Evolutionary conservation across 2,888 invertebrate species (phyloP).

Genomic region (Erebia epiphron): DNA sequence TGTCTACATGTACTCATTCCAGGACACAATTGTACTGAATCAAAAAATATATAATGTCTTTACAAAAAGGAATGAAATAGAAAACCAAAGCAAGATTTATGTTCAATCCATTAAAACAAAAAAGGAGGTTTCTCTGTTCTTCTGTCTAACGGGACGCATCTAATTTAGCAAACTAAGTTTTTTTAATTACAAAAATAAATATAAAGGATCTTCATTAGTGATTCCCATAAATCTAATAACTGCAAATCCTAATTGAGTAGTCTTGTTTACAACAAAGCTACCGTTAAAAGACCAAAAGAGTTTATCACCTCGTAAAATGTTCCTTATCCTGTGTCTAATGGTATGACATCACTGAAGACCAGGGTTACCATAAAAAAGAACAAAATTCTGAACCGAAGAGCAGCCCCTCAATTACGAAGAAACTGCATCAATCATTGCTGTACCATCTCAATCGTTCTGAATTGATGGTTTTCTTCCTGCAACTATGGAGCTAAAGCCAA

Average conservation of each 20-base stretch:
- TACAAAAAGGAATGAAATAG: background rate
- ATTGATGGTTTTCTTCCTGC: too few relatives aligned
- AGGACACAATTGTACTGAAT: background rate
- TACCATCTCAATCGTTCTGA: too few relatives aligned
- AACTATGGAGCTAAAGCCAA: too few relatives aligned
- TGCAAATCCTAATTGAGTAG: conserved; percentile 35
- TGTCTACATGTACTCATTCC: background rate
- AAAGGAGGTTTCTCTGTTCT: background rate
- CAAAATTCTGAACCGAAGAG: background rate
- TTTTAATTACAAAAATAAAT: conserved; percentile 24
- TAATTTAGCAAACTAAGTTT: conserved; percentile 23
- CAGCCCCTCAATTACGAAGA: too few relatives aligned
- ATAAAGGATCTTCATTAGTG: background rate
- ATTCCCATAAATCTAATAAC: conserved; percentile 26
- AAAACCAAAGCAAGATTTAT: conserved; percentile 12
- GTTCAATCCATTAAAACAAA: conserved; percentile 5
- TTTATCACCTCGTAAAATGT: conserved; percentile 53
- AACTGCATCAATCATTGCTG: too few relatives aligned
- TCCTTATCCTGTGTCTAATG: conserved; percentile 61
- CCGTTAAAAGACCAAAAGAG: conserved; percentile 40
- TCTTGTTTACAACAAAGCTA: conserved; percentile 36
- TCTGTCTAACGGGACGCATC: conserved; percentile 14
- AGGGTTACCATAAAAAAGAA: conserved; percentile 27
- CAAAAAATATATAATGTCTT: background rate
- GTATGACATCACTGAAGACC: conserved; percentile 68